A percentile compares a stretch with the other conserved stretches of the same genome.
These are phyloP conservation scores for Gandaritis pyraliata DNA, from an alignment of 2,888 invertebrate species.

Conservation along the genomic window DNA sequence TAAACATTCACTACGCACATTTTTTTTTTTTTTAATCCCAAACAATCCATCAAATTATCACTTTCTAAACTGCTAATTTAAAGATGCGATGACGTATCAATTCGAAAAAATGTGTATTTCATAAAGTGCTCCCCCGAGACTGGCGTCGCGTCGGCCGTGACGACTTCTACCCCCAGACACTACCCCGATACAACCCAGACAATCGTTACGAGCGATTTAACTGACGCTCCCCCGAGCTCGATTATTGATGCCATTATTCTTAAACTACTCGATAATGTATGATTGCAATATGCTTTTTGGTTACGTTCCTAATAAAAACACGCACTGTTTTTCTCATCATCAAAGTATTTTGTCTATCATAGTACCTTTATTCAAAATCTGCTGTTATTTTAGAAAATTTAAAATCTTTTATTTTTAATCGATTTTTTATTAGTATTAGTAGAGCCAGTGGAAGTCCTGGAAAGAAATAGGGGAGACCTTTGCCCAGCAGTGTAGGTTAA, in stretches of 20 bases:
- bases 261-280: slow-evolving; percentile 48
- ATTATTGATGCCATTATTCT: slow-evolving; percentile 55
- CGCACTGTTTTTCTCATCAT: not conserved
- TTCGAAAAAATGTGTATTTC: slow-evolving; percentile 32
- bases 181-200: slow-evolving; percentile 43
- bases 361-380: too few species aligned
- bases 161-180: slow-evolving; percentile 46
- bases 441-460: too few species aligned
- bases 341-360: too few species aligned
- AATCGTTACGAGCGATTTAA: slow-evolving; percentile 69
- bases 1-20: too few species aligned
- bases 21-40: too few species aligned
- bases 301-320: not conserved
- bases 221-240: slow-evolving; percentile 61
- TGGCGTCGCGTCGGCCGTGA: slow-evolving; percentile 56
- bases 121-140: slow-evolving; percentile 32
- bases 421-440: too few species aligned
- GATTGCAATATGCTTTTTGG: slow-evolving; percentile 23
- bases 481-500: too few species aligned
- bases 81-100: slow-evolving; percentile 20
- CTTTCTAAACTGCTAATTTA: slow-evolving; percentile 4
- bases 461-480: too few species aligned
- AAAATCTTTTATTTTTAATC: too few species aligned
- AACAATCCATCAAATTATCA: too few species aligned
- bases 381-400: too few species aligned